Evolutionary conservation across 1,140 invertebrate genomes (phyloP).

Genomic region (Panagrolaimus sp.): DNA sequence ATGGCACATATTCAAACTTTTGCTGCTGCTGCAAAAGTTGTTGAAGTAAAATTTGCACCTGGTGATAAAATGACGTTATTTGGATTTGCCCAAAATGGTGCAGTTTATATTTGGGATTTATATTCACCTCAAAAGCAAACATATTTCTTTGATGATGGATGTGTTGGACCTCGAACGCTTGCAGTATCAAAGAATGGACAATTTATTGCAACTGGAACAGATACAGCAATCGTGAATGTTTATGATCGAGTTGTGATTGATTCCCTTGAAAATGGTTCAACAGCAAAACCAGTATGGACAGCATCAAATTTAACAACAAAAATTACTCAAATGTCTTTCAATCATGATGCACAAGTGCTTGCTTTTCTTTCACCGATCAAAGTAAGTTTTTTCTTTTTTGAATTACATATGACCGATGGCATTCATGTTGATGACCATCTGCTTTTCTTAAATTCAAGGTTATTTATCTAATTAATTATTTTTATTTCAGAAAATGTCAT

Average conservation of each 20-base stretch:
- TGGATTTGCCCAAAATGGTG: slow-evolving; percentile 31
- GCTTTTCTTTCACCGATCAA: slow-evolving; percentile 41
- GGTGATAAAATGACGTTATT: slow-evolving; percentile 33
- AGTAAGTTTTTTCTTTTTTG: slow-evolving; percentile 24
- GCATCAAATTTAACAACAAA: slow-evolving; percentile 42
- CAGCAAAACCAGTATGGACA: slow-evolving; percentile 28
- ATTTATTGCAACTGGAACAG: slow-evolving; percentile 46
- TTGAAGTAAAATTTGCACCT: slow-evolving; percentile 42
- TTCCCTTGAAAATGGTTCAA: background rate
- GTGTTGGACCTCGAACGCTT: slow-evolving; percentile 32
- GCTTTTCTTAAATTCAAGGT: background rate
- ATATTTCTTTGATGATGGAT: slow-evolving; percentile 38
- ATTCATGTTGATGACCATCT: background rate
- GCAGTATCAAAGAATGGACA: slow-evolving; percentile 37
- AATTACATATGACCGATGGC: background rate
- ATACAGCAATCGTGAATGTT: slow-evolving; percentile 45
- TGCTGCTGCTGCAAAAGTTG: slow-evolving; percentile 26
- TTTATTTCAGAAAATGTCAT: slow-evolving; percentile 40
- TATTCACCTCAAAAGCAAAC: slow-evolving; percentile 18
- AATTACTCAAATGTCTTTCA: slow-evolving; percentile 36
- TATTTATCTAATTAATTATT: background rate
- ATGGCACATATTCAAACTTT: slow-evolving; percentile 50
- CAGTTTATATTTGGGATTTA: slow-evolving; percentile 43
- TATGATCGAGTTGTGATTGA: slow-evolving; percentile 26
- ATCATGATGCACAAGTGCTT: slow-evolving; percentile 35